These are phyloP conservation scores for Dromas ardeola DNA, from an alignment of 2,113 vertebrate genomes.

Conservation along the genomic window DNA sequence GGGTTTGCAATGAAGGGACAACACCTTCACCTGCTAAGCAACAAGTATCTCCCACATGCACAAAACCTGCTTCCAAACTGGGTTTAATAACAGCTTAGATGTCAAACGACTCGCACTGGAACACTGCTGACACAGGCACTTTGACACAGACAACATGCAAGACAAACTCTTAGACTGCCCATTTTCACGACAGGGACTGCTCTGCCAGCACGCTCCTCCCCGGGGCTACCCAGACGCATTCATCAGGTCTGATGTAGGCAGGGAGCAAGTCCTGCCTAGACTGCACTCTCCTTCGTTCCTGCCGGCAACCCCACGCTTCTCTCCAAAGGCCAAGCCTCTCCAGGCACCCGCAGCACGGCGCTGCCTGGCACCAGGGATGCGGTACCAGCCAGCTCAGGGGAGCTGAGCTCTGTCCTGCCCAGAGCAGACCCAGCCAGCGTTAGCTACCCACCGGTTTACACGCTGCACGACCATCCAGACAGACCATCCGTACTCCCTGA, in stretches of 20 bases:
- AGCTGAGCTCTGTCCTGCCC: background rate
- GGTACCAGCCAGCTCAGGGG: accelerated
- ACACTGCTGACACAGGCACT: background rate
- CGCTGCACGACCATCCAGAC: background rate
- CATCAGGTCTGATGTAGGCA: background rate
- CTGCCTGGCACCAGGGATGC: background rate
- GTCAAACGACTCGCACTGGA: background rate
- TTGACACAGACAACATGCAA: background rate
- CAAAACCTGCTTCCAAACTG: background rate
- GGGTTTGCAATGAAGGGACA: background rate
- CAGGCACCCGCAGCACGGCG: accelerated
- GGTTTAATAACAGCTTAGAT: background rate
- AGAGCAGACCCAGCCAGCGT: background rate
- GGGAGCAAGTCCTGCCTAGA: background rate
- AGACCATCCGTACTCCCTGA: background rate
- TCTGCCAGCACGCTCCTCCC: accelerated
- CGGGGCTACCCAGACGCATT: background rate
- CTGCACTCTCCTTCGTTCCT: background rate
- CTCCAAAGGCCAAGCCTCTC: background rate
- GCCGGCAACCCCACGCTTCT: background rate
- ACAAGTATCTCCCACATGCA: background rate
- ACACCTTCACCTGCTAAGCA: background rate
- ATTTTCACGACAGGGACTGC: background rate
- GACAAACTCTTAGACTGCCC: background rate
- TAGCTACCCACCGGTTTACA: background rate